Base-by-base conservation (phyloP, 2,797 vertebrate species). In the Urosaurus nigricauda region DNA sequence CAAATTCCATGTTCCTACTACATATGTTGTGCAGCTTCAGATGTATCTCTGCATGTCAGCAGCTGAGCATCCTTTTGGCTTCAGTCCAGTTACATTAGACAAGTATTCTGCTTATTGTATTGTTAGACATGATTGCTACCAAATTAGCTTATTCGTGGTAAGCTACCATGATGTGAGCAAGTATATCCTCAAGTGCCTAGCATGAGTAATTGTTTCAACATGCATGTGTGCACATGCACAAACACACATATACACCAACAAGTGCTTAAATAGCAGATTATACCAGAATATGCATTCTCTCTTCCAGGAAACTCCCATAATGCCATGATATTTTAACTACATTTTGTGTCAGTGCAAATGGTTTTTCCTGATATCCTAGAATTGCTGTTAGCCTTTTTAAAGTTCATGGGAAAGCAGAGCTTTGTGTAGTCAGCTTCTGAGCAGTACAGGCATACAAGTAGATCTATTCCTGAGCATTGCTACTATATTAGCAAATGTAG, bases 211-310 rank as follows among this genome's bases (percentile, higher is more conserved):
- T 58, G 56, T 58, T 58, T 35, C 51, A 80, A 21, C 35, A 35
- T 58, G 16, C 56, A 19, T 58, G 56, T 58, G 56, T 13, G 12
- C 8, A 32, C 83, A 79, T 0, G 0, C 92, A 16, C 65, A 70
- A 53, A 47, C 35, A 51, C 21, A n/a, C n/a, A 43, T 43, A 43
- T 5, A 43, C 43, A 51, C 47, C 47, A 84, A 24, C 14, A 19
- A 87, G 65, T 35, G 5, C 47, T 75, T 24, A 51, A 65, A 37
- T 88, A 21, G 40, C n/a, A 83, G 51, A 83, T 83, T 65, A 43
- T 74, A 77, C 40, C 71, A 82, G 71, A 32, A 56, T 75, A 7
- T 65, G n/a, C 35, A 12, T 32, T n/a, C 0, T 56, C 19, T 65
- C 53, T 51, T 75, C 56, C n/a, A 81, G 32, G 4, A 71, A 60